Percentiles rank a stretch among this genome's conserved stretches.
phyloP scores from a whole-genome alignment of 2,113 vertebrate genomes.

The Gambusia affinis region DNA sequence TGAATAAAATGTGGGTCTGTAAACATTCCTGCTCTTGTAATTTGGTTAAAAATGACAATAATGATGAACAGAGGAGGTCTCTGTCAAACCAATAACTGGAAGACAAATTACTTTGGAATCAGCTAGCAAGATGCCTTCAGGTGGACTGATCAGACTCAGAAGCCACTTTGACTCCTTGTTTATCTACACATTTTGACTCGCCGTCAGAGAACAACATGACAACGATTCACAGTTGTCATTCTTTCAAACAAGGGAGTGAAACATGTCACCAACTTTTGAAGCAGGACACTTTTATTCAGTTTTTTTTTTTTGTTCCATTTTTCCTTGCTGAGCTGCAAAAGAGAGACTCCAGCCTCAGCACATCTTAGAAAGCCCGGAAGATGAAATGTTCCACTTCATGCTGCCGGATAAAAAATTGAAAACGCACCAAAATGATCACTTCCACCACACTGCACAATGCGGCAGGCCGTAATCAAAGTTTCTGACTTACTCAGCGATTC shows the following conservation, averaged over 20 bases:
- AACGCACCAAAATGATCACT: conserved; percentile 25
- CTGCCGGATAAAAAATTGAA: conserved; percentile 16
- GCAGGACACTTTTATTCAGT: conserved; percentile 29
- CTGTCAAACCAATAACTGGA: too few relatives aligned
- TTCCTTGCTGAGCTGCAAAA: conserved; percentile 1
- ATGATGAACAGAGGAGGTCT: too few relatives aligned
- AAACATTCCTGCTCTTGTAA: background rate
- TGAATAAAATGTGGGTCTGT: too few relatives aligned
- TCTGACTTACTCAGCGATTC: conserved; percentile 55
- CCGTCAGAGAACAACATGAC: conserved; percentile 44
- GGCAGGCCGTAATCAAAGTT: conserved; percentile 28
- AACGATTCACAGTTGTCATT: conserved; percentile 49
- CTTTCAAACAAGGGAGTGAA: conserved; percentile 30
- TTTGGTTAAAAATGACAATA: too few relatives aligned
- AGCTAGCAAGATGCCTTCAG: too few relatives aligned
- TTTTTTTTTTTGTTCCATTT: background rate
- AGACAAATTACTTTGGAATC: too few relatives aligned
- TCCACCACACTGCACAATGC: conserved; percentile 17
- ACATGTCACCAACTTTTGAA: conserved; percentile 51
- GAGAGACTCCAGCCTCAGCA: conserved; percentile 43
- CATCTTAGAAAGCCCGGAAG: conserved; percentile 47
- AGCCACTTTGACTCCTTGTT: too few relatives aligned
- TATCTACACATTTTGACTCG: conserved; percentile 11
- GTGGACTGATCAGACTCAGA: too few relatives aligned
- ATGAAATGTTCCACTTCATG: conserved; percentile 58